Evolutionary conservation across 2,113 vertebrate species (phyloP).

Genomic region (Atlantisia rogersi): DNA sequence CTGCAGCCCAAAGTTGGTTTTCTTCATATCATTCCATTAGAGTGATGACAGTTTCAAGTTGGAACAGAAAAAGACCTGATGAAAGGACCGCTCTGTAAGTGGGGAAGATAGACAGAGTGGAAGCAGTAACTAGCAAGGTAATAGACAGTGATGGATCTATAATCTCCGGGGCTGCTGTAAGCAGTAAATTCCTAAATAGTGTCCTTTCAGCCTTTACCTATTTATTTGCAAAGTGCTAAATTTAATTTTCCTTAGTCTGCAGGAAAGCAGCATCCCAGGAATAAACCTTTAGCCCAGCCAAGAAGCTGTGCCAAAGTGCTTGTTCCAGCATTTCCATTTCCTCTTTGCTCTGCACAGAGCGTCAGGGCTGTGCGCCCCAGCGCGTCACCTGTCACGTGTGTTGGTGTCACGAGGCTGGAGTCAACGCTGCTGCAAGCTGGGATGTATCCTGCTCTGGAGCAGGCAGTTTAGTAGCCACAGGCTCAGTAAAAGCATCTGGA

Average conservation of each 20-base stretch:
- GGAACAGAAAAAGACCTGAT: conserved; percentile 52
- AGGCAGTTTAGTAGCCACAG: neutral
- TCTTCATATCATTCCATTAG: conserved; percentile 57
- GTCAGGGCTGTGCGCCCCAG: neutral
- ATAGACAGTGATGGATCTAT: conserved; percentile 69
- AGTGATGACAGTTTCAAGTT: conserved; percentile 63
- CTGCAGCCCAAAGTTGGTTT: conserved; percentile 18
- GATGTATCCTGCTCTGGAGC: neutral
- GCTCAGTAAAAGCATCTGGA: neutral
- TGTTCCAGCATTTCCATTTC: conserved; percentile 61
- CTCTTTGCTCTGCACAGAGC: neutral
- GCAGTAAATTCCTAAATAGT: conserved; percentile 70
- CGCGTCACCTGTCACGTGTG: neutral
- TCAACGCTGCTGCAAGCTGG: neutral
- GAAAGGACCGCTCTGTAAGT: conserved; percentile 42
- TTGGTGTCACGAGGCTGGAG: neutral
- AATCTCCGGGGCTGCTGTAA: conserved; percentile 61
- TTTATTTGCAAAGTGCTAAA: conserved; percentile 75
- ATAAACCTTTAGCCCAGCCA: conserved; percentile 66
- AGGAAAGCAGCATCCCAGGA: conserved; percentile 66
- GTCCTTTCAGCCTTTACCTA: conserved; percentile 72
- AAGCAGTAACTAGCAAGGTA: conserved; percentile 64
- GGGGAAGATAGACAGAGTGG: conserved; percentile 55
- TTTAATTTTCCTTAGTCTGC: conserved; percentile 72
- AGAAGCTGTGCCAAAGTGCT: conserved; percentile 59